Conservation (phyloP, 1,140 invertebrate genomes). For the Chionoecetes opilio region DNA sequence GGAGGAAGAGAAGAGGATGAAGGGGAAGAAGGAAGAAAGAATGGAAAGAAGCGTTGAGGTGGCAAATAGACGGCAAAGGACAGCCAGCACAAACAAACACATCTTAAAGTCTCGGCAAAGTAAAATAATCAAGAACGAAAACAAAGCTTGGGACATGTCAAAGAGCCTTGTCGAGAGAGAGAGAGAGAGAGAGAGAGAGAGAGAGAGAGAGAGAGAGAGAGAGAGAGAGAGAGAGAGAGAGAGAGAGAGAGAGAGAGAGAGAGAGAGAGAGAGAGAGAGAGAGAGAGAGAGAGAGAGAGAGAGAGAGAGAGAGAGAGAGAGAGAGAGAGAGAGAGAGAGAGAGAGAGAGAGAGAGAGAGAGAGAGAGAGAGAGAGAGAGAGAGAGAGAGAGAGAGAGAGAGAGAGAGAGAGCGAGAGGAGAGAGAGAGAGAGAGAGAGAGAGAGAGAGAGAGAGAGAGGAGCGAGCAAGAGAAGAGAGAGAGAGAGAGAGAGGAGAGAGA, state of each 20-base stretch:
- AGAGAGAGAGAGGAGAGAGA: no score
- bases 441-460: no score
- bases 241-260: not conserved
- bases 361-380: no score
- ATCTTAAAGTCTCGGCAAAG: not conserved
- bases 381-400: no score
- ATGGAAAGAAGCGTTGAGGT: not conserved
- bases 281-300: not conserved
- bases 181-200: constrained; percentile 10
- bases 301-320: no score
- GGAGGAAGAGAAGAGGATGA: not conserved
- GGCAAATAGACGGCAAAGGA: not conserved
- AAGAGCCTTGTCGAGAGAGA: not conserved
- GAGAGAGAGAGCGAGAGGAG: no score
- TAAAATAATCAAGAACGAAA: not conserved
- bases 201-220: constrained; percentile 24
- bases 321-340: no score
- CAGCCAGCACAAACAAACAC: not conserved
- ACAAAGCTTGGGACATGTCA: constrained; percentile 2
- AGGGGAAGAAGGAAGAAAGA: not conserved
- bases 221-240: constrained; percentile 23
- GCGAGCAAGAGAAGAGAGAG: no score
- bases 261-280: not conserved
- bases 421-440: no score
- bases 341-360: no score